Evolutionary conservation across 2,888 invertebrate genomes (phyloP).

Genomic region (Entomobrya proxima): DNA sequence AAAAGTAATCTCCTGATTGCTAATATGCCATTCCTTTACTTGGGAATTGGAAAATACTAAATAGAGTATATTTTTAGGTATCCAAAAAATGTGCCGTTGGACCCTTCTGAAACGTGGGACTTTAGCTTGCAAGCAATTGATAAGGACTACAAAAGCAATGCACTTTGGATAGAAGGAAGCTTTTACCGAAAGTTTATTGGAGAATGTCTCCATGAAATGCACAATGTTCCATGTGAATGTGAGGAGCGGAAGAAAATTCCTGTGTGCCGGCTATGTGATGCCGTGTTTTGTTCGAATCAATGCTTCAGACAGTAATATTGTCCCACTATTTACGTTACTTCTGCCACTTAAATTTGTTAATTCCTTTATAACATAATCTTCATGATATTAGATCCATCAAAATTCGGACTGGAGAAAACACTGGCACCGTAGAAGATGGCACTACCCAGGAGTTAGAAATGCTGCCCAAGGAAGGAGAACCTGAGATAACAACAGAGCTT

Average conservation of each 20-base stretch:
- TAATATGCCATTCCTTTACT: too few species aligned
- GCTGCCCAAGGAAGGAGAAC: too few species aligned
- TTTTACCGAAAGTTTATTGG: conserved; percentile 4
- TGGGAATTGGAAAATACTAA: too few species aligned
- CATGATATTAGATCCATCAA: too few species aligned
- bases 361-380: too few species aligned
- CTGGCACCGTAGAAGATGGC: too few species aligned
- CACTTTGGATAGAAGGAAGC: conserved; percentile 11
- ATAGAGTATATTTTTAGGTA: neutral
- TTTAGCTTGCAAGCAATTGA: conserved; percentile 11
- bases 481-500: too few species aligned
- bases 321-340: neutral
- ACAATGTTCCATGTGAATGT: conserved; percentile 32
- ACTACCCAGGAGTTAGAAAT: too few species aligned
- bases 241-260: neutral
- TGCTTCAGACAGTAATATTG: conserved; percentile 22
- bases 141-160: conserved; percentile 1
- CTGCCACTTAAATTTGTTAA: too few species aligned
- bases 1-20: too few species aligned
- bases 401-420: too few species aligned
- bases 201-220: conserved; percentile 32
- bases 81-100: neutral
- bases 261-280: conserved; percentile 8
- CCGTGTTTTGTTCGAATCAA: conserved; percentile 9
- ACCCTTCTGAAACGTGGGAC: conserved; percentile 7